phyloP scores from a whole-genome alignment of 2,888 invertebrate genomes.

The Eucera pruinosa region DNA sequence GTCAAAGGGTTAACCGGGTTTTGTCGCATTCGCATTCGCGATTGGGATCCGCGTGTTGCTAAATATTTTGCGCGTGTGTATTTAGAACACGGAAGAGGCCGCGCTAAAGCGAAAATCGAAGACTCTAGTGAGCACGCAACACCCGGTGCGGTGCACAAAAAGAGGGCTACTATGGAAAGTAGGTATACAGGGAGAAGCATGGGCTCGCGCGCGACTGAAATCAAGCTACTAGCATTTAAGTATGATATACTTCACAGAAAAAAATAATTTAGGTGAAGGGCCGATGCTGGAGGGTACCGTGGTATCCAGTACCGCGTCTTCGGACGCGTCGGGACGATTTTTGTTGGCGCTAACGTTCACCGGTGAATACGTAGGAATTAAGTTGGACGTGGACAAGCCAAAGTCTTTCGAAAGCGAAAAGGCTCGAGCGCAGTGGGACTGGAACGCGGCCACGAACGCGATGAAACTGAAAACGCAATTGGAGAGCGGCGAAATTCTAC shows the following conservation, averaged over 20 bases:
- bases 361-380: conserved; percentile 89
- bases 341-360: conserved; percentile 87
- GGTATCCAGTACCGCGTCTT: conserved; percentile 62
- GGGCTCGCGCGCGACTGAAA: neutral
- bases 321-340: conserved; percentile 78
- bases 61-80: conserved; percentile 45
- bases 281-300: conserved; percentile 68
- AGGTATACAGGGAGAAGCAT: conserved; percentile 52
- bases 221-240: conserved; percentile 17
- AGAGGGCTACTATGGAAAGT: conserved; percentile 78
- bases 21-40: no score
- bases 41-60: no score
- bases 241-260: conserved; percentile 68
- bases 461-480: conserved; percentile 87
- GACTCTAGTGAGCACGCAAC: conserved; percentile 78
- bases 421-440: conserved; percentile 88
- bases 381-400: conserved; percentile 87
- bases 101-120: conserved; percentile 78
- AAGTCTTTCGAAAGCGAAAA: conserved; percentile 87
- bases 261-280: conserved; percentile 66
- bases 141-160: conserved; percentile 72
- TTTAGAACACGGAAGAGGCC: conserved; percentile 78
- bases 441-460: conserved; percentile 87
- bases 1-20: no score
- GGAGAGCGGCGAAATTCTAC: conserved; percentile 87